phyloP scores from a whole-genome alignment of 2,888 invertebrate species.

The Mallateleia sp. region DNA sequence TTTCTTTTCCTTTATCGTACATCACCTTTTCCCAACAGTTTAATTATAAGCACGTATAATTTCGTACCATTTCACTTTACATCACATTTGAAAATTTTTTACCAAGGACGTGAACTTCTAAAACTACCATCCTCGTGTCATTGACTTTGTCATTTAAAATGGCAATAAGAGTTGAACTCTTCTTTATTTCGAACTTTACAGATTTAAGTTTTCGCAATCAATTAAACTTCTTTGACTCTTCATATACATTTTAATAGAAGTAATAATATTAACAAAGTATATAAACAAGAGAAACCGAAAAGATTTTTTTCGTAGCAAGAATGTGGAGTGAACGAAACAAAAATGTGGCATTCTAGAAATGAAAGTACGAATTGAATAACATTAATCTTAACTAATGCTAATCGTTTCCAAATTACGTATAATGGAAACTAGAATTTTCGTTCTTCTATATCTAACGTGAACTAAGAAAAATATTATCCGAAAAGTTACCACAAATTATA shows the following conservation, averaged over 20 bases:
- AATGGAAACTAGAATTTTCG: no score
- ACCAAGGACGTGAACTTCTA: conserved; percentile 9
- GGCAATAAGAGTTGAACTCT: background rate
- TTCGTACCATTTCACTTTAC: background rate
- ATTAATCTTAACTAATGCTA: no score
- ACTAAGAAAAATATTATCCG: no score
- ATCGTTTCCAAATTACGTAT: no score
- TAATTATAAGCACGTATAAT: background rate
- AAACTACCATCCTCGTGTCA: conserved; percentile 3
- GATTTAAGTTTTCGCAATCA: background rate
- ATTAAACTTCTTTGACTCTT: no score
- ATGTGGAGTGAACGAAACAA: background rate
- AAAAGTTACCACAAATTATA: no score
- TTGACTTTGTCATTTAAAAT: conserved; percentile 10
- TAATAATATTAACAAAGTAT: no score
- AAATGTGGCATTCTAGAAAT: background rate
- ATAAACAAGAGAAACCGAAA: background rate
- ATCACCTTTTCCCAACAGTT: background rate
- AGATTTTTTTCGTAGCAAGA: background rate
- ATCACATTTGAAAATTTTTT: conserved; percentile 14
- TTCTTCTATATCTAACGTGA: no score
- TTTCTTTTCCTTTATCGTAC: no score
- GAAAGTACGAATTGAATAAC: conserved; percentile 29
- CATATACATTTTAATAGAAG: no score
- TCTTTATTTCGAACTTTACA: background rate